A percentile compares a stretch with the other conserved stretches of the same genome.
phyloP scores from a whole-genome alignment of 1,140 invertebrate genomes.

The Hyposmocoma kahamanoa region DNA sequence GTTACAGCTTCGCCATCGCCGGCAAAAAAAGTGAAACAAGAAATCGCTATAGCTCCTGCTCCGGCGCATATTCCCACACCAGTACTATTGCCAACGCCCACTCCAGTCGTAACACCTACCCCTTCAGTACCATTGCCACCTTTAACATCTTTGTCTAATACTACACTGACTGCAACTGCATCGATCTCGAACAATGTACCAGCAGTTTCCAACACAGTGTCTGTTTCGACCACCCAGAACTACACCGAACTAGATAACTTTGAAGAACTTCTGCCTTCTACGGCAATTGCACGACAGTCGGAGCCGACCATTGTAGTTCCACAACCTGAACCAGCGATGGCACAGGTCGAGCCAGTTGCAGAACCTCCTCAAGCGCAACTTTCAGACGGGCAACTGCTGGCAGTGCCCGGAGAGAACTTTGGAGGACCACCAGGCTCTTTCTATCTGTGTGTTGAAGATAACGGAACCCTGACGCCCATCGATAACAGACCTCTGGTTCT shows the following conservation, averaged over 20 bases:
- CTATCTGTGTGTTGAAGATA: slow-evolving; percentile 78
- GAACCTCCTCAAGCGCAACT: slow-evolving; percentile 47
- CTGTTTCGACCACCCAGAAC: slow-evolving; percentile 19
- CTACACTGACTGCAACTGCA: not conserved
- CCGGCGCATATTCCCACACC: slow-evolving; percentile 22
- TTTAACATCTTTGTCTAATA: slow-evolving; percentile 30
- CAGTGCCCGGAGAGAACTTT: slow-evolving; percentile 78
- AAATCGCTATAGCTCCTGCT: slow-evolving; percentile 25
- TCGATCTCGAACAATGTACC: slow-evolving; percentile 18
- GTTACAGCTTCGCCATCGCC: slow-evolving; percentile 32
- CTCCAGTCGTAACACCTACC: slow-evolving; percentile 13
- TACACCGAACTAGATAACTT: slow-evolving; percentile 58
- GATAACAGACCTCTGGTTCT: slow-evolving; percentile 80
- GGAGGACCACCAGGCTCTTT: slow-evolving; percentile 78
- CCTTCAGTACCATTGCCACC: slow-evolving; percentile 13
- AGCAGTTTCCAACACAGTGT: slow-evolving; percentile 25
- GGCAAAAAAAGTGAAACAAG: slow-evolving; percentile 49
- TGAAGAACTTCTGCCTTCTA: slow-evolving; percentile 60
- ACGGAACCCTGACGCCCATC: slow-evolving; percentile 80
- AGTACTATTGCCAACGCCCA: slow-evolving; percentile 33
- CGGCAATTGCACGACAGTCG: slow-evolving; percentile 42
- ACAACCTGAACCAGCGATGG: slow-evolving; percentile 4
- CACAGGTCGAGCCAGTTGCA: slow-evolving; percentile 19
- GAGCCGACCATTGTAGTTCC: slow-evolving; percentile 12
- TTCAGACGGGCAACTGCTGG: slow-evolving; percentile 77